phyloP scores from a whole-genome alignment of 2,113 vertebrate species.

The Tringa solitaria region DNA sequence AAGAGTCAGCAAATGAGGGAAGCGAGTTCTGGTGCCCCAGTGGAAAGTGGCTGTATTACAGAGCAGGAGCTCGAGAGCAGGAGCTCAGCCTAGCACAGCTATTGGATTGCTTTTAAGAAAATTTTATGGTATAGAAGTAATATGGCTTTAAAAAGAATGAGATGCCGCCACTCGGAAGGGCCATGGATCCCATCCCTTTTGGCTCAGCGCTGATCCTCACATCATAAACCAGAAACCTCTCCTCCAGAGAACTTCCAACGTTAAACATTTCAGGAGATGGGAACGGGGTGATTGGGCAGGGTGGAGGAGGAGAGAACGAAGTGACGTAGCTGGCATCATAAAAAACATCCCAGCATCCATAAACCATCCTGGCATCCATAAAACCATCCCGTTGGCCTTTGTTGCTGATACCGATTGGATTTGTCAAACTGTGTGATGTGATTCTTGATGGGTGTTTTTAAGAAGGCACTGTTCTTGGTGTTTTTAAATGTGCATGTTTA shows the following conservation, averaged over 20 bases:
- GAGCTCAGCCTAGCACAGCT: not conserved
- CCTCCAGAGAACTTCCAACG: not conserved
- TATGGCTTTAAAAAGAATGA: not conserved
- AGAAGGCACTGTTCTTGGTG: not conserved
- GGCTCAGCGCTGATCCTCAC: not conserved
- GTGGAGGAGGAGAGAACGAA: not conserved
- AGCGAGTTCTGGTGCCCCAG: not conserved
- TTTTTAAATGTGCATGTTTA: not conserved
- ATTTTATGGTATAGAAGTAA: not conserved
- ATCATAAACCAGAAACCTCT: not conserved
- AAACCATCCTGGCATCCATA: too few relatives aligned
- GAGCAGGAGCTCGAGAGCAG: not conserved
- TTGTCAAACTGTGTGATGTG: accelerated
- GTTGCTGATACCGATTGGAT: accelerated
- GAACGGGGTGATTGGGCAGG: not conserved
- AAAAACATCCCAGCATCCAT: not conserved
- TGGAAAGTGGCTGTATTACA: not conserved
- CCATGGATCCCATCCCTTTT: not conserved
- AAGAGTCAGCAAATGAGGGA: constrained; percentile 17
- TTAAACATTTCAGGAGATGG: not conserved
- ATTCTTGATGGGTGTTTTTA: not conserved
- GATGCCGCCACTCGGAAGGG: not conserved
- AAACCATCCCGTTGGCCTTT: accelerated
- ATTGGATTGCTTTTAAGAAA: not conserved
- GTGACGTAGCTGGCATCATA: not conserved